Conservation (phyloP, 2,113 vertebrate species). For the Macrotis lagotis region DNA sequence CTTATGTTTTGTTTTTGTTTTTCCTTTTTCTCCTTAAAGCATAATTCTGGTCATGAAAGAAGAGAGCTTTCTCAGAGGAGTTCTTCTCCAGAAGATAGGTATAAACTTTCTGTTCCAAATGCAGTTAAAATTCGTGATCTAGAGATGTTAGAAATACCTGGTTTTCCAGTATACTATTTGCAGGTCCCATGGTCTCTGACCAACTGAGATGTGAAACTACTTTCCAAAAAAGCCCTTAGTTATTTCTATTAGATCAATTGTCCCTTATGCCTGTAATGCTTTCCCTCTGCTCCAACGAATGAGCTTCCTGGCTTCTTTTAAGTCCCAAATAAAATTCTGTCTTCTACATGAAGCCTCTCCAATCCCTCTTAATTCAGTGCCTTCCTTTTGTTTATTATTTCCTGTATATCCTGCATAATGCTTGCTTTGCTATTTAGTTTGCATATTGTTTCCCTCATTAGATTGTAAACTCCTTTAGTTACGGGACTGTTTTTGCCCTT, state of each 20-base stretch:
- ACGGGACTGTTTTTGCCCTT: neutral
- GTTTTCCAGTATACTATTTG: neutral
- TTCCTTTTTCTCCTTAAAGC: constrained; percentile 75
- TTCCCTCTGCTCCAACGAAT: neutral
- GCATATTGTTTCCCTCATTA: neutral
- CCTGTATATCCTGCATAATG: neutral
- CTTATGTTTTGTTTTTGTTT: neutral
- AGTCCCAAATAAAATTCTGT: neutral
- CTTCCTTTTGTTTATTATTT: neutral
- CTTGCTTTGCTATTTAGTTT: neutral
- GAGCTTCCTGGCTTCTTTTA: neutral
- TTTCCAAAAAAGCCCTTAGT: neutral
- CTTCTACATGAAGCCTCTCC: neutral
- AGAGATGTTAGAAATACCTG: neutral
- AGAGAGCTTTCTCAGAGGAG: constrained; percentile 79
- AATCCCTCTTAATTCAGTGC: neutral
- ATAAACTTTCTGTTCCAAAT: constrained; percentile 42
- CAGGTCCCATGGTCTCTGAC: neutral
- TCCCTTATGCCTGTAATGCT: neutral
- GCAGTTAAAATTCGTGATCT: neutral
- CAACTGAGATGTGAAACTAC: neutral
- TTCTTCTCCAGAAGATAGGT: constrained; percentile 88
- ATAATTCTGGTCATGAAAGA: constrained; percentile 82
- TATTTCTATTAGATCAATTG: neutral
- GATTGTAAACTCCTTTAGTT: neutral